Base-by-base conservation (phyloP, 2,113 vertebrate genomes). In the Seriola rivoliana region DNA sequence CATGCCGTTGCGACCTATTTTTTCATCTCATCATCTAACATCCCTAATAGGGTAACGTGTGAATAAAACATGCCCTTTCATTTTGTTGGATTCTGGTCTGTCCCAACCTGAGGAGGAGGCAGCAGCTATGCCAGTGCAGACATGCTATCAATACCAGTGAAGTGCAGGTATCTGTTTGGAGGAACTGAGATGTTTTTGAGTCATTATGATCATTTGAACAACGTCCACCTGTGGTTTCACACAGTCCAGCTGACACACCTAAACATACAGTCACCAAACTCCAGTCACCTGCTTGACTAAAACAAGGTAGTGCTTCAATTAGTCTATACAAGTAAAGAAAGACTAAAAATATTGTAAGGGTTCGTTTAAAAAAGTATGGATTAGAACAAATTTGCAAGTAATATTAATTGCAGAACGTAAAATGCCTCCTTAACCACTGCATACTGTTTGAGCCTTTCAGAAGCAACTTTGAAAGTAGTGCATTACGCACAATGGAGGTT, bases 21-120 rank as follows among this genome's bases (percentile, higher is more conserved):
- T 69, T 57, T 59, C 13, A 59, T 29, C 54, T 55, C n/a, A 14
- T 67, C 25, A 54, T 78, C 48, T 23, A 13, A 36, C 63, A 32
- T 42, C 70, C 13, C 23, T 42, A 48, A 70, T 29, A 48, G 55
- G 38, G 58, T 46, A 46, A 38, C 9, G 11, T 76, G 46, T 80
- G 76, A 78, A 74, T 75, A 60, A 76, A 75, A 70, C 55, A 81
- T 63, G 48, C 34, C 62, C 52, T 80, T 25, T 54, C 55, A 52
- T 77, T 21, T 40, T 5, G 48, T 78, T 73, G 19, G 52, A 50
- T 63, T 50, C 19, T 19, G 50, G 19, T 66, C 36, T 71, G 19
- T 68, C 21, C 13, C 34, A 16, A 25, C 8, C 34, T 54, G 60
- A 72, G 64, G 72, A 40, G 10, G 38, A 57, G 25, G 63, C 48